Evolutionary conservation across 2,113 vertebrate species (phyloP), one percentile per base, ranked within the genome.

Genomic region (Amazona guildingii): DNA sequence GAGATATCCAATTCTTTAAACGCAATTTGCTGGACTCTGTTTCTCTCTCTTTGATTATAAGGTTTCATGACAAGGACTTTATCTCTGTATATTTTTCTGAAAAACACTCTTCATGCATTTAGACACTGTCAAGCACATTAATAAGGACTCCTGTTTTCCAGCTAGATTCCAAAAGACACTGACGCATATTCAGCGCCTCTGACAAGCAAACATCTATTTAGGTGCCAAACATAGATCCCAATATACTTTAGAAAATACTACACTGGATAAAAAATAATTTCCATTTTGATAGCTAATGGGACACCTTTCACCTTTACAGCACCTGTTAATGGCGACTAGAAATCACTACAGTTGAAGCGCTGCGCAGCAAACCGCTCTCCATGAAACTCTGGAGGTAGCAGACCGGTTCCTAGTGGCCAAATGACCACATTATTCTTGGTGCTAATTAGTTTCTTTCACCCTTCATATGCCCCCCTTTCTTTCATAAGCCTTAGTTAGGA

Each of bases 41-140:
- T 52, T 74, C 51, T 80, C 52, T 80, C 31, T 61, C n/a, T 41
- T 88, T 94, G 82, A 90, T 79, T 90, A 46, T 52, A 87, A 92
- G 49, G 51, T 78, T 93, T 55, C 43, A 83, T 46, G 83, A 84
- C 88, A 93, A 92, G 46, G 73, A 59, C 23, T 85, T 93, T 59
- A 84, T 35, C 61, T 70, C 61, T 48, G 0, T 49, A 3, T 73
- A 39, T 88, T 76, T 86, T 86, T 90, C 73, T 87, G 57, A 76
- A 94, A 89, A 92, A 91, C 37, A 88, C 41, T 83, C 76, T 70
- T 92, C 83, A 94, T 88, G 76, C 84, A 82, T 90, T 92, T 92
- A 97, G 93, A 76, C 81, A 77, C 25, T 95, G 91, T 89, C 86
- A 95, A 92, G 83, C 54, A 86, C 43, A 76, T 89, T 95, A 91